phyloP scores from a whole-genome alignment of 92 coral and sea anemone genomes.

The Galaxea fascicularis region DNA sequence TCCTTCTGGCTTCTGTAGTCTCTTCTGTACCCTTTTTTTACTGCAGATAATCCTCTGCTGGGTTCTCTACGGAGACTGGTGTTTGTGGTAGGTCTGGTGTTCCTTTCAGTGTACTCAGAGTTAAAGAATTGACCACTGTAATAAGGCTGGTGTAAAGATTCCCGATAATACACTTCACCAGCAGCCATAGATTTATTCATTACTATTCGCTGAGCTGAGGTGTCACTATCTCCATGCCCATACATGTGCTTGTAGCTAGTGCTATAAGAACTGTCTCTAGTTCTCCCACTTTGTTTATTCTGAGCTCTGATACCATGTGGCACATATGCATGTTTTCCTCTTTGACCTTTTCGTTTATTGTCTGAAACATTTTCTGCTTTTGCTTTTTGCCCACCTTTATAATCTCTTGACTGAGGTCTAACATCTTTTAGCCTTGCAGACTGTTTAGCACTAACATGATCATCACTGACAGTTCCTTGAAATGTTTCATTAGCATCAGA shows the following conservation, averaged over 20 bases:
- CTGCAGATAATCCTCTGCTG: neutral
- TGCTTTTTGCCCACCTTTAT: neutral
- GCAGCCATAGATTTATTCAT: neutral
- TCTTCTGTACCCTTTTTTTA: neutral
- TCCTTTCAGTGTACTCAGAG: neutral
- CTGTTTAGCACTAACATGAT: neutral
- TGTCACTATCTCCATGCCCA: neutral
- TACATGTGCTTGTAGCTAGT: neutral
- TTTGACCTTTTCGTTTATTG: neutral
- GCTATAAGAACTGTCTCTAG: neutral
- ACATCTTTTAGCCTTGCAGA: neutral
- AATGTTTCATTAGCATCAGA: neutral
- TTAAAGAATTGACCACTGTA: neutral
- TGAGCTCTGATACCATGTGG: conserved; percentile 1
- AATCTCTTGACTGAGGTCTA: neutral
- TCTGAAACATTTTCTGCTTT: neutral
- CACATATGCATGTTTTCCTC: neutral
- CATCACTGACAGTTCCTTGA: neutral
- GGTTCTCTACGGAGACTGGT: neutral
- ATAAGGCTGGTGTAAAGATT: neutral
- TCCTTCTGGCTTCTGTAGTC: conserved; percentile 32
- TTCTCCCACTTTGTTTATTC: neutral
- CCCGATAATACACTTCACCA: neutral
- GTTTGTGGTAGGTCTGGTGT: neutral
- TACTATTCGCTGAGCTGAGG: neutral